These are phyloP conservation scores for Leptestheria dahalacensis DNA, from an alignment of 1,140 invertebrate genomes.

Conservation along the genomic window DNA sequence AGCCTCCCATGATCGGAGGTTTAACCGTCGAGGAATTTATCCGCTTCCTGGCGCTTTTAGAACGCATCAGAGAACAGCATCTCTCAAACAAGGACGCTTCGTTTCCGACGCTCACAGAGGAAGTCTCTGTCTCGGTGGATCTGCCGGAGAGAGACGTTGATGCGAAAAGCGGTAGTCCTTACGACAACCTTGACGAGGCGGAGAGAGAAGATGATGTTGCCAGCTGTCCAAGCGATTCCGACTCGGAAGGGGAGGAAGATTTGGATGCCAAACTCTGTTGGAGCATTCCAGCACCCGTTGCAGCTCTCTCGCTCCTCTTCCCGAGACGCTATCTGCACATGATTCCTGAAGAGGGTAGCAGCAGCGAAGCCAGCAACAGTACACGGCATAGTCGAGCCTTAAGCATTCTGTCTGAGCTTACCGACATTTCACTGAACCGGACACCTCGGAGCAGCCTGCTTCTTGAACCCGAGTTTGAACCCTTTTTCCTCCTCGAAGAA, in stretches of 20 bases:
- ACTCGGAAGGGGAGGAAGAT: background rate
- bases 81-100: background rate
- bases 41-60: constrained; percentile 1
- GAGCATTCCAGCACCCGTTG: background rate
- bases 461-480: background rate
- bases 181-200: background rate
- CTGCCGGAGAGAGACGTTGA: background rate
- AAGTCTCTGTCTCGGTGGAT: background rate
- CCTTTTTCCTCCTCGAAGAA: background rate
- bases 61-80: constrained; percentile 8
- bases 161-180: background rate
- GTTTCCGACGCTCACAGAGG: background rate
- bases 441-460: background rate
- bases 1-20: constrained; percentile 2
- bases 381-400: constrained; percentile 2
- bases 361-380: constrained; percentile 6
- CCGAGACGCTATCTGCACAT: constrained; percentile 11
- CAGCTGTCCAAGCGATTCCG: background rate
- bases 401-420: constrained; percentile 9
- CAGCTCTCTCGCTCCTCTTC: background rate
- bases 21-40: constrained; percentile 8
- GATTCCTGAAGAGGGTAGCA: constrained; percentile 13
- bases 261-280: background rate
- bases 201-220: background rate
- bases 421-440: background rate